phyloP scores from a whole-genome alignment of 2,113 vertebrate species.

The Colistium nudipinnis region DNA sequence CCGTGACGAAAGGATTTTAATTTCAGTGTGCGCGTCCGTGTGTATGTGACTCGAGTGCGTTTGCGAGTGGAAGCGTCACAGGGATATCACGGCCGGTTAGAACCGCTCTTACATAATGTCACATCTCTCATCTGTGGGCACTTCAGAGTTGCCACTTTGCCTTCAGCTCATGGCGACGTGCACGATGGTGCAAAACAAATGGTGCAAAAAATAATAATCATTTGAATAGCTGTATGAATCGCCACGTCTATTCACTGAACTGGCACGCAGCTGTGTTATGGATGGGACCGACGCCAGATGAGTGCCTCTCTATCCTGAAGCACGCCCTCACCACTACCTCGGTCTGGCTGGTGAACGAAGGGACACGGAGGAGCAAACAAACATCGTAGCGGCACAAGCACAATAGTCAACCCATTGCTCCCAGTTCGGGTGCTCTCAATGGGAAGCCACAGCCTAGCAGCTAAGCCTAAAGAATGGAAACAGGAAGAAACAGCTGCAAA shows the following conservation, averaged over 20 bases:
- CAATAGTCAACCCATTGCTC: neutral
- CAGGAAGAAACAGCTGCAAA: neutral
- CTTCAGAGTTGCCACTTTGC: slow-evolving; percentile 45
- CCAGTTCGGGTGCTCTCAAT: neutral
- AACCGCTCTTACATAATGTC: slow-evolving; percentile 60
- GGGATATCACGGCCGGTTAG: slow-evolving; percentile 56
- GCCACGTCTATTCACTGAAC: slow-evolving; percentile 18
- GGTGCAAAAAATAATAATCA: no score
- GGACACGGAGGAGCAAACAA: slow-evolving; percentile 17
- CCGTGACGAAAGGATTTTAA: slow-evolving; percentile 35
- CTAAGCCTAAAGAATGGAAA: neutral
- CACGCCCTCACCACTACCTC: slow-evolving; percentile 33
- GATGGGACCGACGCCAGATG: slow-evolving; percentile 36
- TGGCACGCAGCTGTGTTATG: slow-evolving; percentile 36
- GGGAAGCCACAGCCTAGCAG: neutral
- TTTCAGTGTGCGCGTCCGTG: slow-evolving; percentile 30
- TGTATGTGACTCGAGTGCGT: slow-evolving; percentile 19
- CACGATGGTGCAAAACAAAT: slow-evolving; percentile 28
- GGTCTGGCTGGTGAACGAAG: slow-evolving; percentile 4
- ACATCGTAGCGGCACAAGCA: slow-evolving; percentile 4
- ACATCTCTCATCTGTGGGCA: slow-evolving; percentile 50
- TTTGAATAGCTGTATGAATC: slow-evolving; percentile 33
- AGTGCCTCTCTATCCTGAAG: slow-evolving; percentile 39
- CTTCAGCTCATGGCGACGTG: slow-evolving; percentile 34
- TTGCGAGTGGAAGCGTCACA: slow-evolving; percentile 54